Evolutionary conservation across 2,113 vertebrate genomes (phyloP).

Genomic region (Ophiodon elongatus): DNA sequence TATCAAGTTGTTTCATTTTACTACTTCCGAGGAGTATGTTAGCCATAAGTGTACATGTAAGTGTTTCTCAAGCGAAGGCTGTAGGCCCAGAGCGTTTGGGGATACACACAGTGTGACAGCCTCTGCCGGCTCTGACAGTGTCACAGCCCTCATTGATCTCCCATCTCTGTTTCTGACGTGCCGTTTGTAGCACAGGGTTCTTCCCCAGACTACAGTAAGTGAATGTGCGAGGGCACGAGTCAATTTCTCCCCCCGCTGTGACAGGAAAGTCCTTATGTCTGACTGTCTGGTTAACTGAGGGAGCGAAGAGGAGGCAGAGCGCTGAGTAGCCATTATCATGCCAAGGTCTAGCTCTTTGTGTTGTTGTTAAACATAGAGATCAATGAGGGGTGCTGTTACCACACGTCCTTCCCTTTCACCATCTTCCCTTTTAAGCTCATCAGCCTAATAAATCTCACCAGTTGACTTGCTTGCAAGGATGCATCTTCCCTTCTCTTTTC

Average conservation of each 20-base stretch:
- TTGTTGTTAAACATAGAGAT: conserved; percentile 28
- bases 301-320: conserved; percentile 19
- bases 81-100: conserved; percentile 15
- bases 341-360: conserved; percentile 23
- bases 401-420: conserved; percentile 6
- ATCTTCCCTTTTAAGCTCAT: neutral
- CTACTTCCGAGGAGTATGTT: conserved; percentile 3
- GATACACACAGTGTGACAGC: conserved; percentile 33
- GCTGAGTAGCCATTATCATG: conserved; percentile 11
- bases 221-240: conserved; percentile 43
- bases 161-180: conserved; percentile 46
- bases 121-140: conserved; percentile 53
- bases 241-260: conserved; percentile 32
- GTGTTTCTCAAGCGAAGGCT: conserved; percentile 40
- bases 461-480: conserved; percentile 1
- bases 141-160: conserved; percentile 62
- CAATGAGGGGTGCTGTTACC: conserved; percentile 16
- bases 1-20: conserved; percentile 11
- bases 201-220: conserved; percentile 37
- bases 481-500: neutral
- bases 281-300: conserved; percentile 39
- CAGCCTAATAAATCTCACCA: neutral
- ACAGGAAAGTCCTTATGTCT: conserved; percentile 29
- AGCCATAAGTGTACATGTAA: neutral
- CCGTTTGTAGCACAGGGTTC: conserved; percentile 33